These are phyloP conservation scores for Chromis chromis DNA, from an alignment of 2,797 vertebrate species.

Conservation along the genomic window DNA sequence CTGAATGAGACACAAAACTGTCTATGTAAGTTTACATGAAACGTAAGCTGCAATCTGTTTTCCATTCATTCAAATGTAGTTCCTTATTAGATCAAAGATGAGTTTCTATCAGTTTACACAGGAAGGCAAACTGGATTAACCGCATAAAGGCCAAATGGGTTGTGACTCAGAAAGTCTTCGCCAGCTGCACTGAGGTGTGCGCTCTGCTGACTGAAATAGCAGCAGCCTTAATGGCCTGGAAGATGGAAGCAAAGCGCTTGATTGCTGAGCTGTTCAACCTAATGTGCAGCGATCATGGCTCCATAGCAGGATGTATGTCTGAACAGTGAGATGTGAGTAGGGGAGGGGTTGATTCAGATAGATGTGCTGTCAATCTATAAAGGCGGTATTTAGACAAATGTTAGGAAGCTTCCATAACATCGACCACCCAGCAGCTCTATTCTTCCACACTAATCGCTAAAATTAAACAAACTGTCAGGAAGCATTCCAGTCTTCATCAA, in stretches of 20 bases:
- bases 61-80: slow-evolving; percentile 27
- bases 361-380: slow-evolving; percentile 18
- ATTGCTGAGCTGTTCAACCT: slow-evolving; percentile 48
- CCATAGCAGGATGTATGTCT: slow-evolving; percentile 30
- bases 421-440: slow-evolving; percentile 43
- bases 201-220: slow-evolving; percentile 51
- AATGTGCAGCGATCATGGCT: slow-evolving; percentile 40
- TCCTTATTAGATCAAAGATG: slow-evolving; percentile 50
- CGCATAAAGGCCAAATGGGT: slow-evolving; percentile 24
- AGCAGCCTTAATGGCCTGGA: slow-evolving; percentile 59
- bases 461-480: slow-evolving; percentile 61
- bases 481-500: slow-evolving; percentile 43
- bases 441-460: slow-evolving; percentile 22
- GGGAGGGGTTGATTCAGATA: slow-evolving; percentile 25
- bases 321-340: slow-evolving; percentile 1
- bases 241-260: slow-evolving; percentile 44
- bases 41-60: neutral
- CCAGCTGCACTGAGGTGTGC: slow-evolving; percentile 49
- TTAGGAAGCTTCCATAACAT: slow-evolving; percentile 14
- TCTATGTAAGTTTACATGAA: neutral
- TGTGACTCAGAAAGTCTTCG: slow-evolving; percentile 43
- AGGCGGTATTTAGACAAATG: slow-evolving; percentile 3
- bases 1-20: neutral
- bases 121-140: slow-evolving; percentile 62
- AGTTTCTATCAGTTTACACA: slow-evolving; percentile 56